Base-by-base conservation (phyloP, 35 echinoderm and acorn worm species). In the Apostichopus japonicus region DNA sequence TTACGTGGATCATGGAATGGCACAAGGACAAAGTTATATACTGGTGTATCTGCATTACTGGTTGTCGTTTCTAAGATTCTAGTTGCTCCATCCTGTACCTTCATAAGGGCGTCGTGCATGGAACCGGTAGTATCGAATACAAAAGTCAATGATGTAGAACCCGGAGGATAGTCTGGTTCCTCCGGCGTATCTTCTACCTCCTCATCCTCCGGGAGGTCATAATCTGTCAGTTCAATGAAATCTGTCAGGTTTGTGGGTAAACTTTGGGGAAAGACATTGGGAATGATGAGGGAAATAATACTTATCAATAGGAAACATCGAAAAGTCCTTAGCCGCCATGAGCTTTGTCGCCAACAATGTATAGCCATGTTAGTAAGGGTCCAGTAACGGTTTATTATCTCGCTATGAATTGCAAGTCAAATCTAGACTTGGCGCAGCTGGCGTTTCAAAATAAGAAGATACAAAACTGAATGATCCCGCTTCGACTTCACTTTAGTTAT, bases 1-100 rank as follows among this genome's bases (percentile, higher is more conserved):
- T 91, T 79, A 99, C 97, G 79, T 90, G 97, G 95, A 92, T 99
- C 97, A 54, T 99, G 97, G 73, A 99, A 99, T 80, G 97, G 97
- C 55, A 99, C 95, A 78, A 99, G 91, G 65, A 93, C 97, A 94
- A 93, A 99, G 79, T 99, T 99, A 53, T 95, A 91, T 63, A 99
- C 61, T 17, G 96, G 97, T 13, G 95, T 93, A 75, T 99, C 97
- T 78, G 95, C 87, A 71, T 93, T 94, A 4, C 77, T 63, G 16
- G 96, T 86, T 13, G 91, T 94, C 27, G 95, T 93, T 21, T 93
- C 92, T 78, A 99, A 86, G 92, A 99, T 99, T 70, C 93, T 94
- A 24, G 75, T 92, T 21, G 97, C 97, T 63, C 97, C 97, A 79
- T 96, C 97, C 7, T 95, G 96, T 24, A 99, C 97, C 89, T 99